phyloP scores from a whole-genome alignment of 1,140 invertebrate genomes.

The Aphaenogaster rudis region DNA sequence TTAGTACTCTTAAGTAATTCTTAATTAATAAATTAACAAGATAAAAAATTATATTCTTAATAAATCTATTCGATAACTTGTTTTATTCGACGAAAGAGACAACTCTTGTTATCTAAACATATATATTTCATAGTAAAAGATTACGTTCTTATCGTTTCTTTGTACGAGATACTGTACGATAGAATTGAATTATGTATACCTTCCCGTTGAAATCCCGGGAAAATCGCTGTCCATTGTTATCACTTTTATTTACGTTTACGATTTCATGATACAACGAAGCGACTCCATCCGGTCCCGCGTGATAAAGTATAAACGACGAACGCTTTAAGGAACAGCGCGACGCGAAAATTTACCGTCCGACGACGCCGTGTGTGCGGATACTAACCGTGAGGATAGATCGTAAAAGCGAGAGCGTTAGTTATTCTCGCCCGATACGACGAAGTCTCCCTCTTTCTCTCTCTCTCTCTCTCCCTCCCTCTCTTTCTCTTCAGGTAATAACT shows the following conservation, averaged over 20 bases:
- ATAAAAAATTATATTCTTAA: background rate
- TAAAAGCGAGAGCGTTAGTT: slow-evolving; percentile 51
- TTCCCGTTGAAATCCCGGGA: slow-evolving; percentile 7
- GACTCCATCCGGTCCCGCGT: background rate
- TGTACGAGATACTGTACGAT: background rate
- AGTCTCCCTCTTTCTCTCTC: background rate
- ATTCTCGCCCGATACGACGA: slow-evolving; percentile 33
- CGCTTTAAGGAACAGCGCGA: slow-evolving; percentile 24
- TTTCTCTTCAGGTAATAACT: slow-evolving; percentile 33
- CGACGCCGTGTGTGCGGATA: slow-evolving; percentile 10
- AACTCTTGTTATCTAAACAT: background rate
- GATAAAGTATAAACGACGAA: slow-evolving; percentile 35
- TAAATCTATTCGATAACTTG: background rate
- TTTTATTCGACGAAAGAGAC: background rate
- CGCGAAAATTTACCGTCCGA: slow-evolving; percentile 40
- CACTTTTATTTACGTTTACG: slow-evolving; percentile 33
- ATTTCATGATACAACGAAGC: slow-evolving; percentile 25
- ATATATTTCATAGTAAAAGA: background rate
- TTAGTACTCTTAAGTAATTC: background rate
- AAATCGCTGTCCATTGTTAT: slow-evolving; percentile 16
- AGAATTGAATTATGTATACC: background rate
- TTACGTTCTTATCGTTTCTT: background rate
- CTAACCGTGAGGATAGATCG: slow-evolving; percentile 23
- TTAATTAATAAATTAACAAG: background rate
- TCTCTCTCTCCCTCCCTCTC: slow-evolving; percentile 2